Evolutionary conservation across 2,888 invertebrate species (phyloP), one percentile per base, ranked within the genome.

Genomic region (Macrophya annulata): DNA sequence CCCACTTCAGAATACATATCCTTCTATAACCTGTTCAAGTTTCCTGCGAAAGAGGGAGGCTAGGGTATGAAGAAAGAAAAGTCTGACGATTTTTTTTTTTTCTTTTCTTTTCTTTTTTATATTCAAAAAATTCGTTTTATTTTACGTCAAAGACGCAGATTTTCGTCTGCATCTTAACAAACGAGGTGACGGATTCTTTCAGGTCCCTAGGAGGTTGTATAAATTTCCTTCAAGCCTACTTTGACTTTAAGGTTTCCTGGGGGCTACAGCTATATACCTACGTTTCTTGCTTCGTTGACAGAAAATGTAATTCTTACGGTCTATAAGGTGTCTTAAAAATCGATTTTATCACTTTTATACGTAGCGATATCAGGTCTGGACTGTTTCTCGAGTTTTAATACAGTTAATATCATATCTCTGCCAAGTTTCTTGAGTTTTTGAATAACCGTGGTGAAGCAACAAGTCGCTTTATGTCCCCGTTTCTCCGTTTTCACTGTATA

Each of bases 241-340:
- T 81, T 81, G 40, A 81, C 62, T 81, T 62, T 81, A 43, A 81
- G 81, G 81, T 81, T 81, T 81, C 81, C 62, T 62, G n/a, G 62
- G 43, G 59, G 62, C 59, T 15, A 12, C n/a, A n/a, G n/a, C n/a
- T 1, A 10, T 25, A 2, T 12, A 62, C 10, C 71, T 37, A 71
- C 40, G 15, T 55, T 77, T 77, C 17, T n/a, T 55, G 77, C 77
- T 48, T 51, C 48, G 77, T 51, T 37, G 77, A 43, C 77, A 55
- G 77, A 77, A 76, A 77, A 77, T 77, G 25, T 77, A 55, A 51
- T 77, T 77, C 77, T 17, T 17, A 17, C 40, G 9, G 43, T 31
- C n/a, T 72, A 17, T n/a, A 72, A 9, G 71, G 71, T n/a, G 62
- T 62, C 71, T 72, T n/a, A 37, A 72, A 43, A 17, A 51, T 77